These are phyloP conservation scores for Volucella zonaria DNA, from an alignment of 2,888 invertebrate genomes.

Conservation along the genomic window DNA sequence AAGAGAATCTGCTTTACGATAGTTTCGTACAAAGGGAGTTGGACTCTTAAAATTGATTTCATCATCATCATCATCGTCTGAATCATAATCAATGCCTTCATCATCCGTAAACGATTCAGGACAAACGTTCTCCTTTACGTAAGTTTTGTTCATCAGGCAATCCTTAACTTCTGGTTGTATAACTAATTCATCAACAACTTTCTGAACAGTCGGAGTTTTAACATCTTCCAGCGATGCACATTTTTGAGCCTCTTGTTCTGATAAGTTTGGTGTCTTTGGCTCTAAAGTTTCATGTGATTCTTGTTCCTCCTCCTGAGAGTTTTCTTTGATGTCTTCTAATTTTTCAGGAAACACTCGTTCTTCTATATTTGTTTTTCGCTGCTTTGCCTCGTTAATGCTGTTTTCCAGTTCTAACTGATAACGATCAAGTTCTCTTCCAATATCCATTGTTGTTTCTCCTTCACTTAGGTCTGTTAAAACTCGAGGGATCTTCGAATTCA, in stretches of 20 bases:
- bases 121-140: background rate
- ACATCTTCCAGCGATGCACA: conserved; percentile 41
- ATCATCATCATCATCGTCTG: conserved; percentile 75
- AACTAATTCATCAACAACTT: conserved; percentile 2
- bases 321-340: conserved; percentile 69
- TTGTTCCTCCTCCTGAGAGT: conserved; percentile 75
- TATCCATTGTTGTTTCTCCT: conserved; percentile 80
- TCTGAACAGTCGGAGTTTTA: conserved; percentile 56
- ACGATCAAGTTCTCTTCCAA: conserved; percentile 81
- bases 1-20: conserved; percentile 76
- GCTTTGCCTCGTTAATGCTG: conserved; percentile 82
- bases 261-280: conserved; percentile 44
- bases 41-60: conserved; percentile 79
- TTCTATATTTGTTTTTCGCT: conserved; percentile 76
- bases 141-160: conserved; percentile 15
- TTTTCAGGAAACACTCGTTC: conserved; percentile 35
- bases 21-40: conserved; percentile 80
- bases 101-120: conserved; percentile 56
- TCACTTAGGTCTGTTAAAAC: conserved; percentile 80
- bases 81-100: conserved; percentile 71
- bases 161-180: background rate
- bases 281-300: conserved; percentile 38
- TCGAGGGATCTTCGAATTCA: conserved; percentile 68
- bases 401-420: conserved; percentile 82
- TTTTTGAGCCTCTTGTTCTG: background rate